These are phyloP conservation scores for Odontocerum albicorne DNA, from an alignment of 2,888 invertebrate genomes.

Conservation along the genomic window DNA sequence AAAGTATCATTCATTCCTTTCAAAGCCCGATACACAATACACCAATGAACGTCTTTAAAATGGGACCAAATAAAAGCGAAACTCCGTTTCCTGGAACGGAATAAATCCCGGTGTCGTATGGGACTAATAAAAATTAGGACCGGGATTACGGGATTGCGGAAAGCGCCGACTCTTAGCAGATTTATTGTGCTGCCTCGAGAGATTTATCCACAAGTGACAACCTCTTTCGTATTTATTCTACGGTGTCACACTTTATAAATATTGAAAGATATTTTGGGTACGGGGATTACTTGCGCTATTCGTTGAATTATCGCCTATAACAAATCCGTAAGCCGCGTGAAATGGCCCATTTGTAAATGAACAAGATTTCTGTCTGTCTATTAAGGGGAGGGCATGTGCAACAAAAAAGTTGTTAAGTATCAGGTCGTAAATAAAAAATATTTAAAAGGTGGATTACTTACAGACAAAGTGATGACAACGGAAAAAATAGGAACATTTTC, in stretches of 20 bases:
- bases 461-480: too few relatives aligned
- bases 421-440: too few relatives aligned
- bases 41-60: too few relatives aligned
- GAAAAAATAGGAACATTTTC: too few relatives aligned
- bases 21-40: too few relatives aligned
- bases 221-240: conserved; percentile 28
- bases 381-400: background rate
- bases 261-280: conserved; percentile 34
- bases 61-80: too few relatives aligned
- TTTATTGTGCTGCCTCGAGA: conserved; percentile 21
- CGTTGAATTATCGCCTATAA: conserved; percentile 8
- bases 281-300: conserved; percentile 27
- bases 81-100: conserved; percentile 6
- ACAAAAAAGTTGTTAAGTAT: too few relatives aligned
- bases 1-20: too few relatives aligned
- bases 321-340: conserved; percentile 18
- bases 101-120: conserved; percentile 13
- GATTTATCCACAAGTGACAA: conserved; percentile 29
- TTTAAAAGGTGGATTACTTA: too few relatives aligned
- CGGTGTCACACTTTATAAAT: conserved; percentile 29
- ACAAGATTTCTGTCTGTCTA: background rate
- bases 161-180: conserved; percentile 15
- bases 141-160: conserved; percentile 20
- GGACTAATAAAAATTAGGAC: conserved; percentile 12
- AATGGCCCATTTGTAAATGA: conserved; percentile 4